Base-by-base conservation (phyloP, 2,888 invertebrate species). In the Hoplodrina ambigua region DNA sequence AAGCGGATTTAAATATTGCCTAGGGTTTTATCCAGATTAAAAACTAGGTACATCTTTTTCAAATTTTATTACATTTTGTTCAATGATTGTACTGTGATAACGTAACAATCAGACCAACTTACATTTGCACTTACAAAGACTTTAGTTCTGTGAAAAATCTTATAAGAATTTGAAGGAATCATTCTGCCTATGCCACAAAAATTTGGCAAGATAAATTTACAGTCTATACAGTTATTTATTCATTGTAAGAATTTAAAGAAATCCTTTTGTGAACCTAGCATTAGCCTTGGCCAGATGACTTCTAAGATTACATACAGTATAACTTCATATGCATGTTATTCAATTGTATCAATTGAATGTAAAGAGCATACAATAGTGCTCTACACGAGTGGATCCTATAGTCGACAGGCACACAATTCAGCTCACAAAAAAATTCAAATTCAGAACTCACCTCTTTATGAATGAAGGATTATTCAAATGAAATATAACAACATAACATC, bases 321-420 rank as follows among this genome's bases (percentile, higher is more conserved):
- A 37, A 41, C 52, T 50, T 55, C 41, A 44, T 44, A 52, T 57
- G 15, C 11, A 59, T 44, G 53, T 73, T 49, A 78, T 73, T 44
- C 80, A 62, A 72, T 72, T 65, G n/a, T 53, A 55, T 58, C 80
- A 69, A 80, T 69, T 80, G 61, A 53, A 25, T 56, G 17, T 7
- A 53, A 53, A 69, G 44, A 55, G 17, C 58, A 56, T 49, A 60
- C 64, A 69, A 73, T 61, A 54, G 17, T 41, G 25, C 53, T 61
- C 11, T 37, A 30, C 20, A 61, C 50, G 5, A 62, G 13, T 15
- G 44, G 44, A 4, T 44, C 15, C 44, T 15, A 44, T 10, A 44
- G 4, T 44, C 4, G 13, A 44, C 44, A 15, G 44, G 15, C 44
- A 1, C 10, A 44, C 11, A 10, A 44, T 4, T 4, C 44, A 44